Evolutionary conservation across 2,113 vertebrate genomes (phyloP).

Genomic region (Leptocoma aspasia): DNA sequence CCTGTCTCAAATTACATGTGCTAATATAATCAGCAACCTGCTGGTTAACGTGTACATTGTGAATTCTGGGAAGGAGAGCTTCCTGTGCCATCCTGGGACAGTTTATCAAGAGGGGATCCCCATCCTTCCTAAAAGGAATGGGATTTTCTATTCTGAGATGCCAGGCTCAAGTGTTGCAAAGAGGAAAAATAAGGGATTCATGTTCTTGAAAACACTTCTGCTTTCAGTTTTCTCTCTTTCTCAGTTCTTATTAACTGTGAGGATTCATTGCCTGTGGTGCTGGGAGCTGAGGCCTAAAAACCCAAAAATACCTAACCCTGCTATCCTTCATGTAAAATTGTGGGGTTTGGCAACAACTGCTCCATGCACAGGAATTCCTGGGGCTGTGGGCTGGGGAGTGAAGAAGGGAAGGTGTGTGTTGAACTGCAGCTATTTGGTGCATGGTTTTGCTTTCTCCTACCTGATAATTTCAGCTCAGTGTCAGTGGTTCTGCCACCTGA

Average conservation of each 20-base stretch:
- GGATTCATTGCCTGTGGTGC: not conserved
- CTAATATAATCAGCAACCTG: not conserved
- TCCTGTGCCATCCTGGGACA: not conserved
- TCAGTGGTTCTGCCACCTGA: not conserved
- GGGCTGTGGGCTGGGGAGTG: not conserved
- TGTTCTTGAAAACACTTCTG: not conserved
- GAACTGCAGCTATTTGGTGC: not conserved
- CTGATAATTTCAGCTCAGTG: not conserved
- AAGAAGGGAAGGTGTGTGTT: not conserved
- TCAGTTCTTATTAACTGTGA: not conserved
- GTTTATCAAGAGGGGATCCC: not conserved
- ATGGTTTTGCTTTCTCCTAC: not conserved
- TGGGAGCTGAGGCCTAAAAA: not conserved
- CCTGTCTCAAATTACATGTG: not conserved
- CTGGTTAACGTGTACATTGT: not conserved
- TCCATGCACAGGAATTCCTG: not conserved
- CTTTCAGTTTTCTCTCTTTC: not conserved
- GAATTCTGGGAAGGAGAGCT: not conserved
- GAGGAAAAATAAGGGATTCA: not conserved
- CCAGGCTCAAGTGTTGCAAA: not conserved
- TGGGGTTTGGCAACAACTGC: not conserved
- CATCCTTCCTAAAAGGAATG: not conserved
- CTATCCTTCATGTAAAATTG: rapidly evolving
- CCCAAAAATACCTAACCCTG: not conserved
- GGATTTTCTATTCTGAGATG: not conserved